Base-by-base conservation (phyloP, 2,113 vertebrate genomes). In the Silurus meridionalis region DNA sequence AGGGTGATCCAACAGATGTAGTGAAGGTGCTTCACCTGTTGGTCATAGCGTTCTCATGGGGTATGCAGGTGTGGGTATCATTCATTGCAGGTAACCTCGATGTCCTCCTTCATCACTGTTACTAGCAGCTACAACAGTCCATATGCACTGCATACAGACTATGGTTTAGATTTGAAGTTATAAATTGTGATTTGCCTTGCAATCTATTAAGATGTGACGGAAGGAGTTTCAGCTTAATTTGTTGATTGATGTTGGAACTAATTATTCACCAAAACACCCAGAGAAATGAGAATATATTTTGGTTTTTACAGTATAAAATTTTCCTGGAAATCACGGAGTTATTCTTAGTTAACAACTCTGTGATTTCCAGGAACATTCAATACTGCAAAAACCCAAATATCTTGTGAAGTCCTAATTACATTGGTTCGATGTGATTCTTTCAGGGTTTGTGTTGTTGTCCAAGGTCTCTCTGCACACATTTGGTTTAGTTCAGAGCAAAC, bases 21-120 rank as follows among this genome's bases (percentile, higher is more conserved):
- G 85, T 95, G 25, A 97, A 96, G 91, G 93, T 96, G 75, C 67
- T 94, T 14, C 95, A 97, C 87, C 92, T 98, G 11, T 92, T 97
- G 86, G 77, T 96, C 63, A 94, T 97, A 37, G 95, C 97, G 0
- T 95, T 96, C 75, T 91, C 94, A 80, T 97, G 96, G 96, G 97
- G 97, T 63, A 96, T 96, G 95, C 96, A 97, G 90, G 86, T 96
- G 64, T 98, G 97, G 97, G 95, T 97, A 75, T 95, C 97, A 8
- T 97, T 97, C 85, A 93, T 96, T 52, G 95, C 95, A 94, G 97
- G 97, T 98, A 84, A 80, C 87, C 21, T 11, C 0, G 10, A 28
- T 14, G 21, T 71, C 50, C 23, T 86, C 53, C 55, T 17, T 61
- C 3, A 8, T 83, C 2, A 61, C 37, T 48, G 2, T 74, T 74